These are phyloP conservation scores for Manis pentadactyla DNA, from an alignment of 2,797 vertebrate species.

Conservation along the genomic window DNA sequence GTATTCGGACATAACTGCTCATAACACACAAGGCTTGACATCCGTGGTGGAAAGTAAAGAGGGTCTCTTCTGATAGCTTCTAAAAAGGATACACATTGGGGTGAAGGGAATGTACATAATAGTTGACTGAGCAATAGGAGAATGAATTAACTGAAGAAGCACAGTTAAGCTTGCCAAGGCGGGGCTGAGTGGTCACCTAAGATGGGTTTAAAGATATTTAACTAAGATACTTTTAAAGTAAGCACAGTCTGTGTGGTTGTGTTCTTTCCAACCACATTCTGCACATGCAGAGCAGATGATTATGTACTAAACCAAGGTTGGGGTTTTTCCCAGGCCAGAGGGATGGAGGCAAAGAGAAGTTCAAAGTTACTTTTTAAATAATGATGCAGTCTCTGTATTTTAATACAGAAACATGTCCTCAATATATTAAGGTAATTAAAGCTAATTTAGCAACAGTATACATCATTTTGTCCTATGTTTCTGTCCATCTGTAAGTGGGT, in stretches of 20 bases:
- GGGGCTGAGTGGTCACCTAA: not conserved
- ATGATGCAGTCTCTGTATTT: not conserved
- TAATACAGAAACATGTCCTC: not conserved
- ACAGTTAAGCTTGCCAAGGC: not conserved
- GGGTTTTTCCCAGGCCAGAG: not conserved
- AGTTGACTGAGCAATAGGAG: not conserved
- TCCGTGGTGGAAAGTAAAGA: not conserved
- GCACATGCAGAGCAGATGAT: not conserved
- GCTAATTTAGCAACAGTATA: not conserved
- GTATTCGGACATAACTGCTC: not conserved
- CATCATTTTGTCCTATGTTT: not conserved
- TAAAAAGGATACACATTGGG: not conserved
- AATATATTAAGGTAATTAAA: not conserved
- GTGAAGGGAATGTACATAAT: not conserved
- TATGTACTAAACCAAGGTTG: not conserved
- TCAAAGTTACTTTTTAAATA: not conserved
- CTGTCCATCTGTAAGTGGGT: not conserved
- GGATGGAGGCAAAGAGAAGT: not conserved
- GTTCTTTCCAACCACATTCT: not conserved
- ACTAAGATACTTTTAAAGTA: not conserved
- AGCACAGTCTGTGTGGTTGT: not conserved
- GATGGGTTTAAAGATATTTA: too few relatives aligned
- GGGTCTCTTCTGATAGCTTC: not conserved
- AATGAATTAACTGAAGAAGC: not conserved
- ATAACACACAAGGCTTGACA: not conserved